These are phyloP conservation scores for Agapornis roseicollis DNA, from an alignment of 2,113 vertebrate species.

Conservation along the genomic window DNA sequence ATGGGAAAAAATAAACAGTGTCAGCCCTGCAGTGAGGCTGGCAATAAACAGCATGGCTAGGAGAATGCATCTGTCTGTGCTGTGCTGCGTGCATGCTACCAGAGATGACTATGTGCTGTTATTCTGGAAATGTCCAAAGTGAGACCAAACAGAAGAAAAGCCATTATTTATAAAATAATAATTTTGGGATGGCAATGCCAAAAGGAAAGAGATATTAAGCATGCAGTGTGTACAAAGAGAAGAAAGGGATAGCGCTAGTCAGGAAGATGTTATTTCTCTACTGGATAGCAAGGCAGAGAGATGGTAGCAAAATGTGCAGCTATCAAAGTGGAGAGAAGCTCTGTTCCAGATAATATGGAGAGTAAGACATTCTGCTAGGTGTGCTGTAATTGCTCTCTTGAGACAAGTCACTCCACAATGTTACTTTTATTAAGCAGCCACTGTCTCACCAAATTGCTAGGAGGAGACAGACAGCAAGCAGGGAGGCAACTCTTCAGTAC, in stretches of 20 bases:
- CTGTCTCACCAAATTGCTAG: neutral
- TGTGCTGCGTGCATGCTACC: too few species aligned
- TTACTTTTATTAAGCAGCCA: neutral
- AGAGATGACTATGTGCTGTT: neutral
- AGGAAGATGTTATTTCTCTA: neutral
- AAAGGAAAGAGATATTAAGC: neutral
- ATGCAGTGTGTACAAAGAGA: neutral
- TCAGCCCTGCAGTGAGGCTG: neutral
- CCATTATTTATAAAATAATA: neutral
- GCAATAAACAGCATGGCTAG: neutral
- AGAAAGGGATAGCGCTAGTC: neutral
- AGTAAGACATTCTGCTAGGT: neutral
- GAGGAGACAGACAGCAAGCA: neutral
- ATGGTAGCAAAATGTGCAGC: neutral
- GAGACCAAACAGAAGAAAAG: neutral
- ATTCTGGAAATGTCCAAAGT: neutral
- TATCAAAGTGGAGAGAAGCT: neutral
- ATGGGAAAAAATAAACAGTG: accelerated
- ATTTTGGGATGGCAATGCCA: neutral
- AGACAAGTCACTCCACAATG: neutral
- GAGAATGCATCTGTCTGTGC: neutral
- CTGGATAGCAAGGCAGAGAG: neutral
- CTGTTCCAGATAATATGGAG: neutral
- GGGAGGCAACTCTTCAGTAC: neutral
- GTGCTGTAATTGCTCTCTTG: neutral